phyloP scores from a whole-genome alignment of 2,888 invertebrate species.

The Drosophila flavopinicola region DNA sequence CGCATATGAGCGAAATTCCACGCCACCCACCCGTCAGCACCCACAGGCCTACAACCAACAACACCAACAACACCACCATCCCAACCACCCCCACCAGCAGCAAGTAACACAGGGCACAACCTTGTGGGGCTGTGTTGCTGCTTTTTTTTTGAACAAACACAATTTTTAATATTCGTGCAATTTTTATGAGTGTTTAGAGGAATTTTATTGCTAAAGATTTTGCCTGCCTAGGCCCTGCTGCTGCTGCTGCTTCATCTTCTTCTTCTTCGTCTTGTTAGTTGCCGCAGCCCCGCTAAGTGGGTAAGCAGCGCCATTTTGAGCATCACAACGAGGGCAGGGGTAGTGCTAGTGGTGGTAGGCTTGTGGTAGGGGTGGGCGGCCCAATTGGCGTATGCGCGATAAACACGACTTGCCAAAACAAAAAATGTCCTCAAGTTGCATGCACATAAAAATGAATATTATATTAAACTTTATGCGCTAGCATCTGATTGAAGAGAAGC shows the following conservation, averaged over 20 bases:
- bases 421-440: slow-evolving; percentile 76
- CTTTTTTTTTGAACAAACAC: slow-evolving; percentile 82
- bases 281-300: slow-evolving; percentile 27
- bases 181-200: slow-evolving; percentile 84
- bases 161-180: slow-evolving; percentile 84
- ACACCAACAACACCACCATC: too few relatives aligned
- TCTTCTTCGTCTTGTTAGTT: slow-evolving; percentile 54
- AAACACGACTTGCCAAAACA: slow-evolving; percentile 56
- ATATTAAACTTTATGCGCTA: slow-evolving; percentile 31
- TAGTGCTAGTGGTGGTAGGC: too few relatives aligned
- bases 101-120: slow-evolving; percentile 19
- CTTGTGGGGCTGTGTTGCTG: slow-evolving; percentile 47
- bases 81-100: slow-evolving; percentile 14
- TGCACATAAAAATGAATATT: slow-evolving; percentile 70
- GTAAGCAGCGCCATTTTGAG: slow-evolving; percentile 8
- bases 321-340: slow-evolving; percentile 1
- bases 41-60: slow-evolving; percentile 8
- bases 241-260: too few relatives aligned
- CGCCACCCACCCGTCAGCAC: slow-evolving; percentile 25
- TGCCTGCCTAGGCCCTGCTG: slow-evolving; percentile 58
- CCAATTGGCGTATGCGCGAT: slow-evolving; percentile 69
- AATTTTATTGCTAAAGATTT: slow-evolving; percentile 84
- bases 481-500: background rate
- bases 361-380: slow-evolving; percentile 10
- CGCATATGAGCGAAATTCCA: slow-evolving; percentile 66